A percentile compares a stretch with the other conserved stretches of the same genome.
These are phyloP conservation scores for Triops cancriformis DNA, from an alignment of 1,140 invertebrate genomes.

Conservation along the genomic window DNA sequence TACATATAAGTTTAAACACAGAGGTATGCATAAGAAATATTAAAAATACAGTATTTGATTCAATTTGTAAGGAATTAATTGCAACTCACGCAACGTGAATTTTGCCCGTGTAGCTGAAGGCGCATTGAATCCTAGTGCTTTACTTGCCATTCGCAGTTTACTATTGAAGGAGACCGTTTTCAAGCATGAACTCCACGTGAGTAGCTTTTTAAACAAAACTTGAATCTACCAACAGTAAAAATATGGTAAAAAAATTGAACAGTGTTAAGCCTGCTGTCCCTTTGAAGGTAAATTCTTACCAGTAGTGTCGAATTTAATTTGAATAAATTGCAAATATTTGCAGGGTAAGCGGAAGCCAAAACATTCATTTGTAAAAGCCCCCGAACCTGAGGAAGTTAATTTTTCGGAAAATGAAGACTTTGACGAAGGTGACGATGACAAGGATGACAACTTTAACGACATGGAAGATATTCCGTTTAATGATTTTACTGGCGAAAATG, in stretches of 20 bases:
- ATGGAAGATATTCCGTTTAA: conserved; percentile 27
- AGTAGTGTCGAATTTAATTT: background rate
- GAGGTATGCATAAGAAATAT: too few relatives aligned
- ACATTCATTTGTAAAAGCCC: background rate
- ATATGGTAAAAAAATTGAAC: background rate
- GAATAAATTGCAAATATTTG: background rate
- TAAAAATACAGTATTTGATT: too few relatives aligned
- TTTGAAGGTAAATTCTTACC: background rate
- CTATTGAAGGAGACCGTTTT: background rate
- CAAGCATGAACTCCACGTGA: conserved; percentile 9
- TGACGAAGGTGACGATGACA: conserved; percentile 22
- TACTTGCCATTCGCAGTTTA: background rate
- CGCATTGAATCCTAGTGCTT: too few relatives aligned
- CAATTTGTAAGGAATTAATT: too few relatives aligned
- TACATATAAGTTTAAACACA: too few relatives aligned
- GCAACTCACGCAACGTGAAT: too few relatives aligned
- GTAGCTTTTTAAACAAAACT: background rate
- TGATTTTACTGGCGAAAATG: background rate
- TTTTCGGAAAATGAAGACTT: conserved; percentile 24
- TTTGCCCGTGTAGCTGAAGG: too few relatives aligned
- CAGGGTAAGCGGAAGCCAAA: background rate
- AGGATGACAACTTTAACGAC: conserved; percentile 24
- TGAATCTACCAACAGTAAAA: background rate
- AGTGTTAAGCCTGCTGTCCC: background rate
- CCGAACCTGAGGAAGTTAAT: conserved; percentile 6